These are phyloP conservation scores for Cantharis lateralis DNA, from an alignment of 2,888 invertebrate species.

Conservation along the genomic window DNA sequence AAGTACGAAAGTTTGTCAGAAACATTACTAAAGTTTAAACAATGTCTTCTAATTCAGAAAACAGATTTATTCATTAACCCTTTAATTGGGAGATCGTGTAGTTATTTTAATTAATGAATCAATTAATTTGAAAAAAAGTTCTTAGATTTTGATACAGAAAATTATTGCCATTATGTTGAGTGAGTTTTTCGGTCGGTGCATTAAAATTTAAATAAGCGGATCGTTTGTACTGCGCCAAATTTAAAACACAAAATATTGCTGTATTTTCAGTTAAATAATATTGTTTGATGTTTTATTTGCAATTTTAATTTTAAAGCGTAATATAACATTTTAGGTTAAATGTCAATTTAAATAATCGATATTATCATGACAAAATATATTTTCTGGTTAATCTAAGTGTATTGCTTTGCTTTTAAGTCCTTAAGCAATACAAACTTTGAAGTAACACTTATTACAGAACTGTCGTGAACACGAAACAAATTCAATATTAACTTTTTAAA, in stretches of 20 bases:
- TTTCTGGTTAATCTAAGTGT: background rate
- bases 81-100: too few species aligned
- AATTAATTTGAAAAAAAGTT: too few species aligned
- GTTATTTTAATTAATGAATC: too few species aligned
- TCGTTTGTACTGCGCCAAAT: background rate
- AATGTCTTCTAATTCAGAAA: too few species aligned
- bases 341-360: background rate
- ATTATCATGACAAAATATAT: background rate
- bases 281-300: background rate
- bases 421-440: conserved; percentile 1
- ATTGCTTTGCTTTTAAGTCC: background rate
- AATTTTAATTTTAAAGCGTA: background rate
- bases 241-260: background rate
- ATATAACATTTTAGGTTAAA: background rate
- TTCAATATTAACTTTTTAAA: background rate
- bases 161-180: too few species aligned
- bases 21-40: too few species aligned
- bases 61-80: too few species aligned
- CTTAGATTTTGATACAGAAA: too few species aligned
- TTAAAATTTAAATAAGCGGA: background rate
- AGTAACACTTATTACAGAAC: conserved; percentile 2
- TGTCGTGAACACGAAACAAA: background rate
- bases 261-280: background rate
- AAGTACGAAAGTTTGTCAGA: too few species aligned
- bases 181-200: too few species aligned